Conservation (phyloP, 2,113 vertebrate species). For the Sinocyclocheilus rhinocerous region DNA sequence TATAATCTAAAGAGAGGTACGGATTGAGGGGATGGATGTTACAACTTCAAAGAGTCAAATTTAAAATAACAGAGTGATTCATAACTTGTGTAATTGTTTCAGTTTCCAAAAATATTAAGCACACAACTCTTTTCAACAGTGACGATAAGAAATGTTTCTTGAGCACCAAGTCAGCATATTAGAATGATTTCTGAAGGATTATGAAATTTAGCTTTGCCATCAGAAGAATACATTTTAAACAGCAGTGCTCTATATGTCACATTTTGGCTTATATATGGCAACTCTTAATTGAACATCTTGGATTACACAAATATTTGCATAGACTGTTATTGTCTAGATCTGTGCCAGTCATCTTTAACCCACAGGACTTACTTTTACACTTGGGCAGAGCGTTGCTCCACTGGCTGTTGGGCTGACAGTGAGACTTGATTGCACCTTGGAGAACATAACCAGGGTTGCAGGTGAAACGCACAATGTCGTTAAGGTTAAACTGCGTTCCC, state of each 20-base stretch:
- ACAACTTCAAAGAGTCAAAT: constrained; percentile 48
- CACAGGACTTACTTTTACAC: constrained; percentile 86
- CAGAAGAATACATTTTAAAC: too few relatives aligned
- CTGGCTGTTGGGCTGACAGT: constrained; percentile 90
- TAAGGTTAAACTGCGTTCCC: constrained; percentile 93
- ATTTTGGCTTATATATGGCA: neutral
- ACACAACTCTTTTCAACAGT: neutral
- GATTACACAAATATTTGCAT: neutral
- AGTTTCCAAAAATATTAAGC: neutral
- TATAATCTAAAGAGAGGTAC: constrained; percentile 41
- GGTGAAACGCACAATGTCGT: constrained; percentile 87
- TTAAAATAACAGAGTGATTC: constrained; percentile 51
- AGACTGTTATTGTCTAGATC: constrained; percentile 21
- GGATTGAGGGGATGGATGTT: constrained; percentile 50
- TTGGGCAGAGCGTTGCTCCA: constrained; percentile 88
- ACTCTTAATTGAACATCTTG: neutral
- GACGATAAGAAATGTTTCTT: neutral
- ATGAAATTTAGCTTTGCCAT: too few relatives aligned
- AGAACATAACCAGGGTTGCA: constrained; percentile 89
- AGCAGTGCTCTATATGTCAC: too few relatives aligned
- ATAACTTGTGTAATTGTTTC: neutral
- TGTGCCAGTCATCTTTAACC: constrained; percentile 29
- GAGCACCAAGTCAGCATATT: neutral
- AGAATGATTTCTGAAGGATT: neutral
- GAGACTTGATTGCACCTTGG: constrained; percentile 83